These are phyloP conservation scores for Pelusios castaneus DNA, from an alignment of 2,113 vertebrate species.

Conservation along the genomic window DNA sequence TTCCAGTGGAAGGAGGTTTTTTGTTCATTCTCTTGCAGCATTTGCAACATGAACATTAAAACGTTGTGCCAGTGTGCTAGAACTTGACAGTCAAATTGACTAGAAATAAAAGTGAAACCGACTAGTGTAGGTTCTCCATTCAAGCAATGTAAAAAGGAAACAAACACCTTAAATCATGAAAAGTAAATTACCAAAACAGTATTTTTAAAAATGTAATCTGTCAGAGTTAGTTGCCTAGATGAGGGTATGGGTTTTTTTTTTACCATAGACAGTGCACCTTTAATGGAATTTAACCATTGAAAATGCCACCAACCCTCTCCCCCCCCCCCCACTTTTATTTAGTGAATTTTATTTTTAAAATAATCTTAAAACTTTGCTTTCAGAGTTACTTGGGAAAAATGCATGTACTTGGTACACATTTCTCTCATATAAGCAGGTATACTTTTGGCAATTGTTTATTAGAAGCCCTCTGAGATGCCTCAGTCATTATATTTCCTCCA, in stretches of 20 bases:
- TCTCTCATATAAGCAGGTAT: not conserved
- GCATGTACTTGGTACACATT: not conserved
- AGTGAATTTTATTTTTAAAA: not conserved
- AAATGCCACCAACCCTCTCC: not conserved
- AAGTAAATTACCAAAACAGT: not conserved
- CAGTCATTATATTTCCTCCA: not conserved
- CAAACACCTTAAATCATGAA: not conserved
- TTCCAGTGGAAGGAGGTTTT: not conserved
- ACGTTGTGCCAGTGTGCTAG: not conserved
- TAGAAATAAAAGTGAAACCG: not conserved
- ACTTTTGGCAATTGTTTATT: not conserved
- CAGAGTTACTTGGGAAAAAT: not conserved
- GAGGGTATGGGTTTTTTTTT: not conserved
- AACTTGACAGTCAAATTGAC: not conserved
- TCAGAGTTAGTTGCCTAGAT: not conserved
- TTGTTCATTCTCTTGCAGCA: not conserved
- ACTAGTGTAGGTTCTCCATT: not conserved
- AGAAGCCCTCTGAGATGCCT: not conserved
- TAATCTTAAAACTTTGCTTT: not conserved
- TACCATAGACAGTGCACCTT: not conserved
- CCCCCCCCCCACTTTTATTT: not conserved
- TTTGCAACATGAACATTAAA: not conserved
- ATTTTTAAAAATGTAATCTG: not conserved
- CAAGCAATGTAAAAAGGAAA: not conserved
- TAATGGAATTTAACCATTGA: not conserved